phyloP scores from a whole-genome alignment of 2,888 invertebrate genomes.

The Corythucha ciliata region DNA sequence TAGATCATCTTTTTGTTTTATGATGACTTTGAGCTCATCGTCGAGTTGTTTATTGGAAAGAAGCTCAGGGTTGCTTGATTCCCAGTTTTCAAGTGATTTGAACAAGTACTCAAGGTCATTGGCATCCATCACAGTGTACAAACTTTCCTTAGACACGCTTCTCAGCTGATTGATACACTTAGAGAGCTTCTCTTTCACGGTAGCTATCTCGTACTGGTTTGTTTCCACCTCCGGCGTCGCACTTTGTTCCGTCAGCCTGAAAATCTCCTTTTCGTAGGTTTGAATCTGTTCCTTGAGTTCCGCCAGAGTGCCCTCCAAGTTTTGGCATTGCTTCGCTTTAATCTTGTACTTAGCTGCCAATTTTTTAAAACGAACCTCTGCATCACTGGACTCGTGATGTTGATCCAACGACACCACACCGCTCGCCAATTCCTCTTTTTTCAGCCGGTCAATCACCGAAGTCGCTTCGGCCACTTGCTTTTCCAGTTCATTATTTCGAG shows the following conservation, averaged over 20 bases:
- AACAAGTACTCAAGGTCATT: neutral
- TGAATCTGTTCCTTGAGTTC: conserved; percentile 17
- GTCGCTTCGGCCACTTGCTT: neutral
- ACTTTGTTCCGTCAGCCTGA: too few species aligned
- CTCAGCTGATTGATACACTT: conserved; percentile 12
- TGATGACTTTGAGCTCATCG: conserved; percentile 23
- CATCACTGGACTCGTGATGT: neutral
- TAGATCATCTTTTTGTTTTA: conserved; percentile 17
- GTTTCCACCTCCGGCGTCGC: neutral
- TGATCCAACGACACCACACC: neutral
- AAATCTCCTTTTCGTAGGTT: too few species aligned
- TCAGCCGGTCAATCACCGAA: neutral
- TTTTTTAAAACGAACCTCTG: conserved; percentile 57
- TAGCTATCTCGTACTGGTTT: conserved; percentile 12
- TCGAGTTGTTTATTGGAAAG: neutral
- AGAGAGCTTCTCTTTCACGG: conserved; percentile 9
- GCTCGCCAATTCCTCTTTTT: conserved; percentile 16
- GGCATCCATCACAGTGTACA: conserved; percentile 1
- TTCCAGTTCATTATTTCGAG: conserved; percentile 3
- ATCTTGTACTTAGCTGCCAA: conserved; percentile 67
- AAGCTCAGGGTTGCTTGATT: neutral
- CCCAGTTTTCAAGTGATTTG: neutral
- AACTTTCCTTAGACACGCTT: conserved; percentile 1
- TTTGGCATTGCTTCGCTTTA: conserved; percentile 54
- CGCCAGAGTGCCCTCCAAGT: conserved; percentile 47